Evolutionary conservation across 2,888 invertebrate genomes (phyloP).

Genomic region (Agriotes lineatus): DNA sequence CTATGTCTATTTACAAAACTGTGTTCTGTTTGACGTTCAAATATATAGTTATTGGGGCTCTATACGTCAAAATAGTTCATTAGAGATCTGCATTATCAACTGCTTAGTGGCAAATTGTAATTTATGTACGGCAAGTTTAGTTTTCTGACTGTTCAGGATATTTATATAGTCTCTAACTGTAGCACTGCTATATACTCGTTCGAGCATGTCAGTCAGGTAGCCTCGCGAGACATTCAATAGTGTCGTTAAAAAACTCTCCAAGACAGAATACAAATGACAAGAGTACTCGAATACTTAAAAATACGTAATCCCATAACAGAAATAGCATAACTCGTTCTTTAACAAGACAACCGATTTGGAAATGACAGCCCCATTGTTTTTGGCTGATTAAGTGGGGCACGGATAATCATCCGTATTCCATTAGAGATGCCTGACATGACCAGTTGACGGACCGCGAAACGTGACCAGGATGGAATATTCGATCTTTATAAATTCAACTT

Average conservation of each 20-base stretch:
- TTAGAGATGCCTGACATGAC: slow-evolving; percentile 28
- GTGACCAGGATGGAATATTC: slow-evolving; percentile 24
- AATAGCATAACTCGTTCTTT: slow-evolving; percentile 47
- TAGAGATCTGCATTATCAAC: no score
- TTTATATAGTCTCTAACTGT: not conserved
- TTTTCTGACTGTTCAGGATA: no score
- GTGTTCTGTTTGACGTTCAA: no score
- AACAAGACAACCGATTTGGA: slow-evolving; percentile 56
- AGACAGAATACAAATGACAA: slow-evolving; percentile 52
- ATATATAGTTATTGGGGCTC: no score
- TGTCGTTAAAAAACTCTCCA: slow-evolving; percentile 32
- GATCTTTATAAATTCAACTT: slow-evolving; percentile 67
- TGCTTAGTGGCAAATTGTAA: no score
- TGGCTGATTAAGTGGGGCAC: slow-evolving; percentile 51
- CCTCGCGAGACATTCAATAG: slow-evolving; percentile 10
- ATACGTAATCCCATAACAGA: slow-evolving; percentile 17
- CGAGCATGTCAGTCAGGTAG: not conserved
- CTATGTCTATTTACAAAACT: no score
- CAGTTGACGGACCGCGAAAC: slow-evolving; percentile 24
- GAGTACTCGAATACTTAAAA: slow-evolving; percentile 14
- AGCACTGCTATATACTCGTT: not conserved
- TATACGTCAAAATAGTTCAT: no score
- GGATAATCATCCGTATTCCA: slow-evolving; percentile 49
- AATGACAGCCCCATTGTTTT: slow-evolving; percentile 53
- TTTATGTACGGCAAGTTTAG: no score